These are phyloP conservation scores for Cirrhinus molitorella DNA, from an alignment of 2,797 vertebrate genomes.

Conservation along the genomic window DNA sequence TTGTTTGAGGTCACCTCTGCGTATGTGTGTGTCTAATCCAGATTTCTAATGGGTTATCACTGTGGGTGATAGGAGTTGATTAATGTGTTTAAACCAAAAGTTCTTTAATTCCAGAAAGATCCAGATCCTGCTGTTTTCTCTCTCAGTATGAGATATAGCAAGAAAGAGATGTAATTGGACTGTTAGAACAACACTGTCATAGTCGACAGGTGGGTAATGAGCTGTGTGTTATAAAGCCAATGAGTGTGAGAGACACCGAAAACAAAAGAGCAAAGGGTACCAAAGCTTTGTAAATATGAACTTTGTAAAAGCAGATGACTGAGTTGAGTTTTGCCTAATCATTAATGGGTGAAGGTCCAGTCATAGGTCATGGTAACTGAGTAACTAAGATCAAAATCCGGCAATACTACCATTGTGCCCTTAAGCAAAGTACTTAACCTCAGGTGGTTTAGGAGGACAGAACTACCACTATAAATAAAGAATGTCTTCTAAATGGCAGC, in stretches of 20 bases:
- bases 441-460: neutral
- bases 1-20: constrained; percentile 22
- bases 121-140: constrained; percentile 14
- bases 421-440: constrained; percentile 4
- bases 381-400: neutral
- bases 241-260: neutral
- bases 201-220: constrained; percentile 8
- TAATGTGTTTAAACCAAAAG: constrained; percentile 38
- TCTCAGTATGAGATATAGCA: constrained; percentile 16
- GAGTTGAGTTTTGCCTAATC: neutral
- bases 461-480: neutral
- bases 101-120: constrained; percentile 35
- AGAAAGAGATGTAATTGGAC: constrained; percentile 30
- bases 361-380: neutral
- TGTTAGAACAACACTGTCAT: constrained; percentile 31
- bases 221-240: constrained; percentile 24
- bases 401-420: neutral
- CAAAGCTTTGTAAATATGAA: neutral
- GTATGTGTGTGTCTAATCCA: neutral
- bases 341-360: neutral
- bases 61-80: constrained; percentile 5
- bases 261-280: neutral
- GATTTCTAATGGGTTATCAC: constrained; percentile 9
- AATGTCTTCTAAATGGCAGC: neutral
- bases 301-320: neutral